Base-by-base conservation (phyloP, 2,888 invertebrate genomes). In the Hanleya hanleyi region DNA sequence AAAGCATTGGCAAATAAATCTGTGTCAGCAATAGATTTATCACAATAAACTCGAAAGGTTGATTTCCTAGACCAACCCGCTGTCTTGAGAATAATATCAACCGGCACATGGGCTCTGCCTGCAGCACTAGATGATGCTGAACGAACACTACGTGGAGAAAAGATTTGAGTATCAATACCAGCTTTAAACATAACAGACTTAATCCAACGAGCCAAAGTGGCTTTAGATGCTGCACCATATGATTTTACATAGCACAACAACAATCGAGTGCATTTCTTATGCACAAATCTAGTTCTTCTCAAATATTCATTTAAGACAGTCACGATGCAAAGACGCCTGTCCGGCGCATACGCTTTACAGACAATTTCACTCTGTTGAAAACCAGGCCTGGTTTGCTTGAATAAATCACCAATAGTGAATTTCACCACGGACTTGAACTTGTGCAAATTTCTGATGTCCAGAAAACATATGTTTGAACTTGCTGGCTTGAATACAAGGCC, bases 331-430 rank as follows among this genome's bases (percentile, higher is more conserved):
- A 80, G 49, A 32, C 67, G 29, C 18, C 35, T 62, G 57, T 78
- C 67, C 37, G 68, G 69, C 15, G 41, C n/a, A 73, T 49, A 73
- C 29, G 26, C 36, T 49, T 57, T 29, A 18, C 72, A 49, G 2
- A 29, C 51, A 3, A 73, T 36, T 57, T 47, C 67, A 22, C 32
- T 33, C 6, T 66, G 67, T 62, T 78, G 68, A 22, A 38, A 33
- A 26, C 71, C 74, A 26, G 77, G 78, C 62, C 57, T 73, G 7
- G 73, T 67, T 49, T 70, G 65, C 69, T 78, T 80, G 12, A 79
- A 67, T 9, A 77, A 35, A 37, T 71, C 68, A 32, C 67, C 57
- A 35, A 76, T 64, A 47, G 71, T 47, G n/a, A 70, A n/a, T 18
- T 51, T 57, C 12, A 79, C 36, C 22, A 3, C 1, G 26, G 61